These are phyloP conservation scores for Drosophila sucinea DNA, from an alignment of 1,140 invertebrate genomes.

Conservation along the genomic window DNA sequence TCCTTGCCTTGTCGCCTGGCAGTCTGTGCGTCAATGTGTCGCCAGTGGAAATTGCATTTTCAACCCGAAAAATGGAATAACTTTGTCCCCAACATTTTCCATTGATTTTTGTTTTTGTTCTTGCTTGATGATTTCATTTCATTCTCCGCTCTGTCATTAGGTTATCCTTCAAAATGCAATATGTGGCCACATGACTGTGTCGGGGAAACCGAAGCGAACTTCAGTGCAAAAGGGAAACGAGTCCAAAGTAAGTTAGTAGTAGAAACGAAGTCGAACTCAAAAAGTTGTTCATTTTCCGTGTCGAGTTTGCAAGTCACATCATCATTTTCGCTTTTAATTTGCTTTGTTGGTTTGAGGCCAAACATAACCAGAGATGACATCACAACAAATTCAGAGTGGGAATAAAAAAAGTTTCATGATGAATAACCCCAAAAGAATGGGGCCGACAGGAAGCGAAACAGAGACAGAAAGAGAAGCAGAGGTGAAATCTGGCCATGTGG, in stretches of 20 bases:
- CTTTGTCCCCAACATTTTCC: conserved; percentile 43
- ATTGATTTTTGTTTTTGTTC: conserved; percentile 59
- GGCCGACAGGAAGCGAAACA: neutral
- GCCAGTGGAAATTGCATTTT: conserved; percentile 60
- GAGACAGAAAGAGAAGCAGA: neutral
- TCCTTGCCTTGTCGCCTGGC: conserved; percentile 39
- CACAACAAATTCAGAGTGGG: conserved; percentile 32
- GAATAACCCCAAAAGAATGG: conserved; percentile 38
- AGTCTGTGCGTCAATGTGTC: conserved; percentile 54
- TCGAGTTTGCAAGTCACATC: conserved; percentile 49
- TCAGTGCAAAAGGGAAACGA: conserved; percentile 28
- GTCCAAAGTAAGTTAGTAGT: conserved; percentile 22
- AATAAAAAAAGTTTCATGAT: conserved; percentile 33
- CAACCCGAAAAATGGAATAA: conserved; percentile 37
- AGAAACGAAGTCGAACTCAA: conserved; percentile 17
- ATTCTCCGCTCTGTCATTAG: conserved; percentile 34
- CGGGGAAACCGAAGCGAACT: neutral
- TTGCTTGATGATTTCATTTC: conserved; percentile 6
- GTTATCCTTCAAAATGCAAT: conserved; percentile 59
- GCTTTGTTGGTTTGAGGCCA: conserved; percentile 35
- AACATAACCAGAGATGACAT: conserved; percentile 65
- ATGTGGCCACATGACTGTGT: conserved; percentile 33
- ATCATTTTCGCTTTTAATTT: conserved; percentile 63
- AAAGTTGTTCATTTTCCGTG: neutral
- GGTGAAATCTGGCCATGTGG: neutral